These are phyloP conservation scores for Autographa gamma DNA, from an alignment of 2,888 invertebrate genomes.

Conservation along the genomic window DNA sequence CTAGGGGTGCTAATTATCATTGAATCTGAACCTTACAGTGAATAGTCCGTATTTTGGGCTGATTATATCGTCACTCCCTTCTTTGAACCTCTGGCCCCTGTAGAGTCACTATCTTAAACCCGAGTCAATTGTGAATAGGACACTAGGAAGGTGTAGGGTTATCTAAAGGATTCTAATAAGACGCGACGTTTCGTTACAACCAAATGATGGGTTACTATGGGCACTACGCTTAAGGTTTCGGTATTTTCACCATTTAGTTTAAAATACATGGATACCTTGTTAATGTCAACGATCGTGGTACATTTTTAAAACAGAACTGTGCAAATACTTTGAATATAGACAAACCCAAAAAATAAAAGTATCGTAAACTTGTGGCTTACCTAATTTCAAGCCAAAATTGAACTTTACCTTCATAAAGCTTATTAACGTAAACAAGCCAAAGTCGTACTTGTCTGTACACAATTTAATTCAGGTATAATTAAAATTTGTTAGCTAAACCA, in stretches of 20 bases:
- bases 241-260: too few species aligned
- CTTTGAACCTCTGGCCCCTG: constrained; percentile 47
- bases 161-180: constrained; percentile 2
- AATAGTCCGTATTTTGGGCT: constrained; percentile 55
- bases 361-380: neutral
- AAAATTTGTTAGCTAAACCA: constrained; percentile 42
- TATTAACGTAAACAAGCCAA: neutral
- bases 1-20: constrained; percentile 58
- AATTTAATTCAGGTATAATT: constrained; percentile 35
- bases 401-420: neutral
- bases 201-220: constrained; percentile 23
- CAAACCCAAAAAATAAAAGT: too few species aligned
- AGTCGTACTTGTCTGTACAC: neutral
- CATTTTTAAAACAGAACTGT: too few species aligned
- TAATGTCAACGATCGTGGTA: too few species aligned
- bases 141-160: constrained; percentile 27
- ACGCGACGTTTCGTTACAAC: neutral
- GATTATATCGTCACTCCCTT: constrained; percentile 55
- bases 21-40: constrained; percentile 45
- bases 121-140: constrained; percentile 17
- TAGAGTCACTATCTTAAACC: constrained; percentile 25
- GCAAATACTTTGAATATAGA: too few species aligned
- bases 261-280: too few species aligned
- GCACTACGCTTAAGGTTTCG: constrained; percentile 6
- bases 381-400: neutral